Evolutionary conservation across 2,888 invertebrate genomes (phyloP).

Genomic region (Maniola hyperantus): DNA sequence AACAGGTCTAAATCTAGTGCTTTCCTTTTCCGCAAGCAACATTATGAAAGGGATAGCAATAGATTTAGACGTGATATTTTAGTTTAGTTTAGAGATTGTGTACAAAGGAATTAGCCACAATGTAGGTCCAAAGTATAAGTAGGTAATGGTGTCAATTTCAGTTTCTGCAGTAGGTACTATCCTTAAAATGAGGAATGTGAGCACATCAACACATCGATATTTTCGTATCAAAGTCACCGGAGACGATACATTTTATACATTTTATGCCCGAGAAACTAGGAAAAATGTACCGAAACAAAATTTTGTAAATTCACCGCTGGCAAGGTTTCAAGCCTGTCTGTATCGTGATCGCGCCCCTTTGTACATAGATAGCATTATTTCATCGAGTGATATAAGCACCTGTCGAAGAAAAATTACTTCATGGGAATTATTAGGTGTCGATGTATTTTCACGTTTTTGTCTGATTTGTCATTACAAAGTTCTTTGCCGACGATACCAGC

Average conservation of each 20-base stretch:
- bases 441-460: constrained; percentile 1
- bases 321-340: constrained; percentile 66
- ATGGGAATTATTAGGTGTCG: constrained; percentile 34
- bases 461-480: neutral
- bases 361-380: constrained; percentile 42
- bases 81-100: too few relatives aligned
- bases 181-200: constrained; percentile 38
- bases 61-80: too few relatives aligned
- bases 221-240: constrained; percentile 55
- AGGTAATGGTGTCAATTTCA: too few relatives aligned
- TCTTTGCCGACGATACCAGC: neutral
- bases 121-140: too few relatives aligned
- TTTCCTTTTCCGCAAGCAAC: too few relatives aligned
- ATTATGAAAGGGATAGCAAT: too few relatives aligned
- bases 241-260: constrained; percentile 55
- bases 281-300: constrained; percentile 61
- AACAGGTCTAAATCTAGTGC: too few relatives aligned
- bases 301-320: constrained; percentile 51
- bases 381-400: constrained; percentile 45
- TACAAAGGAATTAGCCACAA: too few relatives aligned
- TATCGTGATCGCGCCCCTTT: constrained; percentile 50
- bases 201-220: constrained; percentile 51
- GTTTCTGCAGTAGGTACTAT: too few relatives aligned
- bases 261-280: constrained; percentile 64
- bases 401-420: constrained; percentile 35